phyloP scores from a whole-genome alignment of 2,113 vertebrate genomes.

The Alethe castanea region DNA sequence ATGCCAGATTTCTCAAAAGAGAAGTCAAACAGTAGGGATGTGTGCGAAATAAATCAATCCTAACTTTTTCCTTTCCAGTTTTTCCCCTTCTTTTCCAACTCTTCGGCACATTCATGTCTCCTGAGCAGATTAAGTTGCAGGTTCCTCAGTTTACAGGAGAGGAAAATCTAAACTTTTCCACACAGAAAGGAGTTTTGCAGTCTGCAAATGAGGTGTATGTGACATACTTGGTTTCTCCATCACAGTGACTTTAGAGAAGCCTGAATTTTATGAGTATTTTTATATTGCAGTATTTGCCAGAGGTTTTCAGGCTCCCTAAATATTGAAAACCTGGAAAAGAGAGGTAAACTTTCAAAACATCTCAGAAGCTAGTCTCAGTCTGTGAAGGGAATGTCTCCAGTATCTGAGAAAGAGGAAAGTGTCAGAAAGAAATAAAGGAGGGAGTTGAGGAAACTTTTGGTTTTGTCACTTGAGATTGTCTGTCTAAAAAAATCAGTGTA shows the following conservation, averaged over 20 bases:
- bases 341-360: not conserved
- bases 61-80: not conserved
- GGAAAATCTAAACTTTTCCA: constrained; percentile 14
- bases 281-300: not conserved
- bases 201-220: not conserved
- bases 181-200: not conserved
- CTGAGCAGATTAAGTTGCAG: not conserved
- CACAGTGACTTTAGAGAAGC: not conserved
- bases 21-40: not conserved
- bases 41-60: constrained; percentile 24
- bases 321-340: not conserved
- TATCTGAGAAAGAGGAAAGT: not conserved
- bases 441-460: not conserved
- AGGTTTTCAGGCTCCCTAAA: not conserved
- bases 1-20: not conserved
- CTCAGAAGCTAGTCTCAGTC: not conserved
- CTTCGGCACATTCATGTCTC: not conserved
- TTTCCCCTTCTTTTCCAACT: not conserved
- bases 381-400: not conserved
- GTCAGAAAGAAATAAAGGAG: not conserved
- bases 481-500: not conserved
- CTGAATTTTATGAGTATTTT: not conserved
- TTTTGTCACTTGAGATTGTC: not conserved
- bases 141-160: not conserved
- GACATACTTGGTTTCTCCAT: not conserved